phyloP scores from a whole-genome alignment of 2,888 invertebrate genomes.

The Diaprepes abbreviatus region DNA sequence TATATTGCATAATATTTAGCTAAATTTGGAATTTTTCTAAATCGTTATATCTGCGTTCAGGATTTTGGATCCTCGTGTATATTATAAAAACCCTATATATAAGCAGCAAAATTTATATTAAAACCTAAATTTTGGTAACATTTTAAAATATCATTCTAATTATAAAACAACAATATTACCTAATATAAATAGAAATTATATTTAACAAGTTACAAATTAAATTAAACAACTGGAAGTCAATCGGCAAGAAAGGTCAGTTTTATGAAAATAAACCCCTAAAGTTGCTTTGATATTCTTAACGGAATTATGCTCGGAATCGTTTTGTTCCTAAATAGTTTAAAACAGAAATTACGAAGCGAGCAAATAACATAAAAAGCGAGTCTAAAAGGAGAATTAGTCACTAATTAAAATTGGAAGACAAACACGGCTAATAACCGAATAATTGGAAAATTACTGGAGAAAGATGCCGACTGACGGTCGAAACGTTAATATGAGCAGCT shows the following conservation, averaged over 20 bases:
- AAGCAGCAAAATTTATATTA: too few species aligned
- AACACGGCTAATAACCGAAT: constrained; percentile 46
- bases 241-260: neutral
- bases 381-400: constrained; percentile 37
- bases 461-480: constrained; percentile 36
- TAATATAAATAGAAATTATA: too few species aligned
- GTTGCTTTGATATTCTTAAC: neutral
- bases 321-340: constrained; percentile 28
- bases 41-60: too few species aligned
- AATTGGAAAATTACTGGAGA: constrained; percentile 45
- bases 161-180: too few species aligned
- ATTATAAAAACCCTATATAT: too few species aligned
- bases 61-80: too few species aligned
- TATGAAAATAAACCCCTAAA: constrained; percentile 1
- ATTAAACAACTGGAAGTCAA: neutral
- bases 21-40: too few species aligned
- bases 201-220: too few species aligned
- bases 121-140: too few species aligned
- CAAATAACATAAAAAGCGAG: constrained; percentile 30
- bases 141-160: too few species aligned
- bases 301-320: constrained; percentile 1
- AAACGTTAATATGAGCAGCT: constrained; percentile 6
- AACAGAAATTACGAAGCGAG: constrained; percentile 18
- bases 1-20: too few species aligned
- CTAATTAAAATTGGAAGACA: constrained; percentile 47